Evolutionary conservation across 35 echinoderm and acorn worm species (phyloP).

Genomic region (Diadema setosum): DNA sequence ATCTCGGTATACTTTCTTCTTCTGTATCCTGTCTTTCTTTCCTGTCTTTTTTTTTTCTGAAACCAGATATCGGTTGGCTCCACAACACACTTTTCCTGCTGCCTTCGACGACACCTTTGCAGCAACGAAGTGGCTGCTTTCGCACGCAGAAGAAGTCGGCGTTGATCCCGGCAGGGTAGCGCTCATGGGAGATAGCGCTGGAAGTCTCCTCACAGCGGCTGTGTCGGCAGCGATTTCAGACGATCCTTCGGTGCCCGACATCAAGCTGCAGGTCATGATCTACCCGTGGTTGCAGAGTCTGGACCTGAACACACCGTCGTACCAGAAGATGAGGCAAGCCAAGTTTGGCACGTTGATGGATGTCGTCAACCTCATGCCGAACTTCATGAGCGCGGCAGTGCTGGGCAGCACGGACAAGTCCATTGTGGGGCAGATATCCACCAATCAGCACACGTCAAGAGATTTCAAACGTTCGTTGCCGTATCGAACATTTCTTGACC

Average conservation of each 20-base stretch:
- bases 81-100: slow-evolving; percentile 18
- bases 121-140: slow-evolving; percentile 15
- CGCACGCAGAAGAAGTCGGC: neutral
- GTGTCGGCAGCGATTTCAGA: neutral
- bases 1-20: too few species aligned
- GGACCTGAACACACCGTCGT: neutral
- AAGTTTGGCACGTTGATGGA: neutral
- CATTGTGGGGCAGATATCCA: neutral
- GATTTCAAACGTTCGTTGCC: neutral
- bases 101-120: slow-evolving; percentile 4
- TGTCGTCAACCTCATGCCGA: neutral
- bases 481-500: slow-evolving; percentile 14
- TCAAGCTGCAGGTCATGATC: slow-evolving; percentile 3
- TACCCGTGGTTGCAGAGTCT: slow-evolving; percentile 21
- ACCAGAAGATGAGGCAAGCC: neutral
- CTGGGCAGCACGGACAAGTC: neutral
- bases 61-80: slow-evolving; percentile 34
- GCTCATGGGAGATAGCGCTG: slow-evolving; percentile 17
- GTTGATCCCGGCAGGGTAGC: neutral
- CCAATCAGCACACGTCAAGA: neutral
- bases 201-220: neutral
- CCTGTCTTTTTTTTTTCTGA: too few species aligned
- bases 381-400: neutral
- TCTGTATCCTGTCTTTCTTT: too few species aligned
- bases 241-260: neutral